Conservation (phyloP, 1,140 invertebrate species). For the Helicorthomorpha holstii region DNA sequence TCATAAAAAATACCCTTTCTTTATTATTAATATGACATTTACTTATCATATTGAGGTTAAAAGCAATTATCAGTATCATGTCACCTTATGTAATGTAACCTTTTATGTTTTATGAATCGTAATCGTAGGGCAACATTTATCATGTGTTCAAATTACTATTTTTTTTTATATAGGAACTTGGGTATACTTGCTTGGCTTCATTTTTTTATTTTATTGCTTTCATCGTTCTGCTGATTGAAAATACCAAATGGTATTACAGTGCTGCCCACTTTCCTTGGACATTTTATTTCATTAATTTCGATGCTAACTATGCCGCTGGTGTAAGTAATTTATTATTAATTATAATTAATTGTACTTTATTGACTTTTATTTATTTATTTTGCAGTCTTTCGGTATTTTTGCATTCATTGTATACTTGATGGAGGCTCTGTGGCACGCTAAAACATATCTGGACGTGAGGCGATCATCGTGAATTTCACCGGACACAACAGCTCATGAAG, state of each 20-base stretch:
- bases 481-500: too few relatives aligned
- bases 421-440: neutral
- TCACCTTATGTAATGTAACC: too few relatives aligned
- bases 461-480: too few relatives aligned
- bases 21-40: too few relatives aligned
- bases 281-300: conserved; percentile 20
- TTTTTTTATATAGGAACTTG: conserved; percentile 45
- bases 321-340: conserved; percentile 6
- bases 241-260: conserved; percentile 30
- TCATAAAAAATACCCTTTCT: too few relatives aligned
- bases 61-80: too few relatives aligned
- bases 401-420: conserved; percentile 36
- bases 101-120: too few relatives aligned
- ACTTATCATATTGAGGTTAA: too few relatives aligned
- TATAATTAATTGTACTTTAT: conserved; percentile 3
- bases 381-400: conserved; percentile 59
- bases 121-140: too few relatives aligned
- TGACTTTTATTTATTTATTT: conserved; percentile 19
- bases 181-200: conserved; percentile 49
- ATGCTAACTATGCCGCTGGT: conserved; percentile 10
- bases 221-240: conserved; percentile 50
- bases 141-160: conserved; percentile 13
- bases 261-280: conserved; percentile 55
- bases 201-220: conserved; percentile 59
- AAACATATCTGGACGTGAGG: neutral